These are phyloP conservation scores for Crematogaster levior DNA, from an alignment of 2,888 invertebrate genomes.

Conservation along the genomic window DNA sequence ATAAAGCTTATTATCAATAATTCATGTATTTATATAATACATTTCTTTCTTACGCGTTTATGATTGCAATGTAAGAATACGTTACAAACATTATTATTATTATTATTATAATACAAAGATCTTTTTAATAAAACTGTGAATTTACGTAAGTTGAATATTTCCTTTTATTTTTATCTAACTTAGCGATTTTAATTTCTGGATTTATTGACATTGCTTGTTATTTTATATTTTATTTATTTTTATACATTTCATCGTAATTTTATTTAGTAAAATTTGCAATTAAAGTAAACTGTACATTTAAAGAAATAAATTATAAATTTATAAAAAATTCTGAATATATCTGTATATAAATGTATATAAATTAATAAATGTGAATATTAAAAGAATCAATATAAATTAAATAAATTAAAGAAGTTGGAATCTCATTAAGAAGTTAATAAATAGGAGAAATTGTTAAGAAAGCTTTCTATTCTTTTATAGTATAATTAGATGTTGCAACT, in stretches of 20 bases:
- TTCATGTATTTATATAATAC: not conserved
- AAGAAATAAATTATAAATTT: constrained; percentile 3
- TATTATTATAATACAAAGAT: not conserved
- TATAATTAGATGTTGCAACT: constrained; percentile 13
- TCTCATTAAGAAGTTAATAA: not conserved
- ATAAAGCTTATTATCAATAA: constrained; percentile 46
- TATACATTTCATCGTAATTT: not conserved
- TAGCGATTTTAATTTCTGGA: not conserved
- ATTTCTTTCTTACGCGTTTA: not conserved
- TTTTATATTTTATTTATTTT: not conserved
- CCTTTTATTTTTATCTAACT: not conserved
- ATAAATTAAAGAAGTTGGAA: not conserved
- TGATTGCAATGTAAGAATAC: not conserved
- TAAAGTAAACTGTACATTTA: not conserved
- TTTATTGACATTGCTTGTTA: not conserved
- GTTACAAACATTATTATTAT: not conserved
- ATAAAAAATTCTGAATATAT: not conserved
- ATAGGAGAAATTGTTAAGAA: not conserved
- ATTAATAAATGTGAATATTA: not conserved
- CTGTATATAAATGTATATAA: not conserved
- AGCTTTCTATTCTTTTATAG: not conserved
- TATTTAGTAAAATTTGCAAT: not conserved
- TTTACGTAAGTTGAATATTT: not conserved
- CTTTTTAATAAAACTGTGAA: not conserved
- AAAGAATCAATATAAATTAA: not conserved